Evolutionary conservation across 2,113 vertebrate genomes (phyloP).

Genomic region (Penelope pileata): DNA sequence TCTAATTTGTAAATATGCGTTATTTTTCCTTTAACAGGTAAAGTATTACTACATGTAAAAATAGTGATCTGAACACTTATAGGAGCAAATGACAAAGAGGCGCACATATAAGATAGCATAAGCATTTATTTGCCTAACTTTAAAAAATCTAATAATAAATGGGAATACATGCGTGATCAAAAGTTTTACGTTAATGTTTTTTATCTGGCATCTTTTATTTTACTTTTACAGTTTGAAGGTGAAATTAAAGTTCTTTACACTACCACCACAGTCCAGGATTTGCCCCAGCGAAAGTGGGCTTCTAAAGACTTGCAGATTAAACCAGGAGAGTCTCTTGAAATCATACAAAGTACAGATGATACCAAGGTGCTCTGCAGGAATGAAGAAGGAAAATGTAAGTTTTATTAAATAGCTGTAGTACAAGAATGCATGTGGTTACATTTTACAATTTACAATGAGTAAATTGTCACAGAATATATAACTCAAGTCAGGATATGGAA

Average conservation of each 20-base stretch:
- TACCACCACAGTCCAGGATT: conserved; percentile 69
- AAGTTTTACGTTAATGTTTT: neutral
- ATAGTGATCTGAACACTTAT: neutral
- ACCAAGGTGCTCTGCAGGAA: conserved; percentile 90
- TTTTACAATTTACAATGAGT: too few species aligned
- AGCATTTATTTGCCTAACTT: neutral
- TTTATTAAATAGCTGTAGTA: neutral
- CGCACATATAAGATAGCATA: neutral
- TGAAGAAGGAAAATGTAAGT: conserved; percentile 93
- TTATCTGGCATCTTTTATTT: neutral
- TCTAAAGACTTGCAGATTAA: conserved; percentile 86
- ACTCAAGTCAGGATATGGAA: neutral
- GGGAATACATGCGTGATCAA: neutral
- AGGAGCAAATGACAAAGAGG: neutral
- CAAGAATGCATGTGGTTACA: neutral
- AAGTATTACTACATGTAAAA: neutral
- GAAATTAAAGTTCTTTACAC: conserved; percentile 88
- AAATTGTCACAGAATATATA: neutral
- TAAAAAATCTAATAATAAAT: neutral
- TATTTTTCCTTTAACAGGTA: neutral
- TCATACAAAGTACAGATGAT: conserved; percentile 84
- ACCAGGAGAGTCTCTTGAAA: conserved; percentile 85
- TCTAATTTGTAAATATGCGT: neutral
- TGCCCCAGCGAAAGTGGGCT: conserved; percentile 81
- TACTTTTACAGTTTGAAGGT: conserved; percentile 85